Conservation (phyloP, 2,113 vertebrate genomes). For the Phyllopteryx taeniolatus region DNA sequence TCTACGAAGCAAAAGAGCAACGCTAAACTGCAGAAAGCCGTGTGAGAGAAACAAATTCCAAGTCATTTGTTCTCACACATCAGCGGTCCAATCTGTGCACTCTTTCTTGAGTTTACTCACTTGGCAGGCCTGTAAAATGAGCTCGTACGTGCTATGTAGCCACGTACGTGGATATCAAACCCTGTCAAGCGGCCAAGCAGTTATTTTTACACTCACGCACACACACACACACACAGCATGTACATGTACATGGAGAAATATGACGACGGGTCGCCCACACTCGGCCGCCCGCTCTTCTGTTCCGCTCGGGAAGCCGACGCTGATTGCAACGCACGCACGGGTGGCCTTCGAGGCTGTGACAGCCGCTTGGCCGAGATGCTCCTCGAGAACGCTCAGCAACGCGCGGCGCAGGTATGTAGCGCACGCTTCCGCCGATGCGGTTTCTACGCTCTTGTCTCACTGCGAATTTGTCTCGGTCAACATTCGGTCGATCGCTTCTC, state of each 20-base stretch:
- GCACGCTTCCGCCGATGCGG: slow-evolving; percentile 23
- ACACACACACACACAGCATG: slow-evolving; percentile 4
- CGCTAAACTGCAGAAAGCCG: no score
- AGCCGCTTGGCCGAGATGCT: slow-evolving; percentile 31
- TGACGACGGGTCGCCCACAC: slow-evolving; percentile 22
- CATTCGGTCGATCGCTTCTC: slow-evolving; percentile 42
- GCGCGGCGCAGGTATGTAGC: slow-evolving; percentile 2
- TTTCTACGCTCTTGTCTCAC: slow-evolving; percentile 28
- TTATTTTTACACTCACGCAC: slow-evolving; percentile 5
- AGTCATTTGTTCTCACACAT: not conserved
- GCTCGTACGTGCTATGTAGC: not conserved
- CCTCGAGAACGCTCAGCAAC: slow-evolving; percentile 9
- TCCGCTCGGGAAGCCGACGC: slow-evolving; percentile 38
- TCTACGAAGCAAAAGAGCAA: no score
- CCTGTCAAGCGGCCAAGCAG: not conserved
- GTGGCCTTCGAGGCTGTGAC: slow-evolving; percentile 33
- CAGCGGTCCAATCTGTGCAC: not conserved
- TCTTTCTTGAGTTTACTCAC: not conserved
- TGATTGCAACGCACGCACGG: slow-evolving; percentile 32
- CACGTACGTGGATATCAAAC: not conserved
- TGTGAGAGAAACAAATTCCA: no score
- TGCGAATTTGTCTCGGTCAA: slow-evolving; percentile 37
- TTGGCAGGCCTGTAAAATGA: no score
- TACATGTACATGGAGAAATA: slow-evolving; percentile 8
- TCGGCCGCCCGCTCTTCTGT: slow-evolving; percentile 18